A percentile compares a stretch with the other conserved stretches of the same genome.
phyloP scores from a whole-genome alignment of 2,888 invertebrate genomes.

The Iselma pallidipennis region DNA sequence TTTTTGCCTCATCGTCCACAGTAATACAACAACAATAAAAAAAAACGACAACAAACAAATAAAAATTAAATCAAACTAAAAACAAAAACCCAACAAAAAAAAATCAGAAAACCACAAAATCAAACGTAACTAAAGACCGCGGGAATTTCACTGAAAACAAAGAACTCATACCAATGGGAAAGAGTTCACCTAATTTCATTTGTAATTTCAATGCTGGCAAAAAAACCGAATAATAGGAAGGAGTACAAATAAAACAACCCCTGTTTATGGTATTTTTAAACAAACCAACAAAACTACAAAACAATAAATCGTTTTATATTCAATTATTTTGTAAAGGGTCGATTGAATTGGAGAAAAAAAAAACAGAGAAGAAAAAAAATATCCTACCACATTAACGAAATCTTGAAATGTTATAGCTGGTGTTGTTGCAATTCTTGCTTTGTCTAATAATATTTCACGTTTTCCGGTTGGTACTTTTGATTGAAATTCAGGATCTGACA shows the following conservation, averaged over 20 bases:
- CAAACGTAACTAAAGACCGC: slow-evolving; percentile 3
- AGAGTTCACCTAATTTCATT: background rate
- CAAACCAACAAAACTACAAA: background rate
- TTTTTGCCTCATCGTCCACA: background rate
- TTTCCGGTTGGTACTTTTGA: slow-evolving; percentile 53
- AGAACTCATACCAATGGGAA: background rate
- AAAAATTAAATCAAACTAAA: background rate
- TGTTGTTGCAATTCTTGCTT: slow-evolving; percentile 70
- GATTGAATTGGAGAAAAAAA: background rate
- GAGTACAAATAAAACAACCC: background rate
- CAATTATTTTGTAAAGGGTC: no score
- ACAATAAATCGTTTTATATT: no score
- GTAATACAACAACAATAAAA: background rate
- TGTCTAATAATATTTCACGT: slow-evolving; percentile 67
- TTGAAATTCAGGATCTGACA: slow-evolving; percentile 58
- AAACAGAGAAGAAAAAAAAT: slow-evolving; percentile 12
- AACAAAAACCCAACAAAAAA: background rate
- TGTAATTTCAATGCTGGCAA: background rate
- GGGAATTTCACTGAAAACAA: background rate
- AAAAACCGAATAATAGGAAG: background rate
- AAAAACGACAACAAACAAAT: background rate
- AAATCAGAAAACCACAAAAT: background rate
- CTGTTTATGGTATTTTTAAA: no score
- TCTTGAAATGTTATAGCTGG: slow-evolving; percentile 90
- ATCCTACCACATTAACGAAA: slow-evolving; percentile 92